phyloP scores from a whole-genome alignment of 2,797 vertebrate species.

The Pampus argenteus region DNA sequence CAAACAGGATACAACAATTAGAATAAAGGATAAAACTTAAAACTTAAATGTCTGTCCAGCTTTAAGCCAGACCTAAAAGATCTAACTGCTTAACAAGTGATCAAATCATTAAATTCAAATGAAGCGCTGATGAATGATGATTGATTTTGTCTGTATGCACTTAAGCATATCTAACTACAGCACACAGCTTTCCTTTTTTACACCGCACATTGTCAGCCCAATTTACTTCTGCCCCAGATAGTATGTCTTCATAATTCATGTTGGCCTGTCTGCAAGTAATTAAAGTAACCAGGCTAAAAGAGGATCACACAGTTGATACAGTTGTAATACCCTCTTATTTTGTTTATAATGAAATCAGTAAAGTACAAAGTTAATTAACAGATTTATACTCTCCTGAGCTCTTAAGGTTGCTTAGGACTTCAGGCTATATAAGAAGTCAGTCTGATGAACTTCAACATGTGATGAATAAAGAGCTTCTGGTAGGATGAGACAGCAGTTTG shows the following conservation, averaged over 20 bases:
- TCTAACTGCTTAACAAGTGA: neutral
- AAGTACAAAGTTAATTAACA: neutral
- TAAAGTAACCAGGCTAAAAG: neutral
- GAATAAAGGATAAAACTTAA: too few relatives aligned
- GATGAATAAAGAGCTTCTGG: neutral
- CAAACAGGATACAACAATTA: too few relatives aligned
- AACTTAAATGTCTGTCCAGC: too few relatives aligned
- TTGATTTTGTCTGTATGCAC: neutral
- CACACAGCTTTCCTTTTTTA: slow-evolving; percentile 9
- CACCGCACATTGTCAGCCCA: slow-evolving; percentile 1
- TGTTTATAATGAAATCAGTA: neutral
- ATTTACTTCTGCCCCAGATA: slow-evolving; percentile 55
- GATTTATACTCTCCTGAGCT: neutral
- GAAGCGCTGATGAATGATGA: neutral
- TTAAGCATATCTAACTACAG: slow-evolving; percentile 2
- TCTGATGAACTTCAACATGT: neutral
- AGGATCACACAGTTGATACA: neutral
- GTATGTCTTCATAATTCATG: slow-evolving; percentile 71
- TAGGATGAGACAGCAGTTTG: slow-evolving; percentile 40
- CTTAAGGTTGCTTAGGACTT: neutral
- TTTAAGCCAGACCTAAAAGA: neutral
- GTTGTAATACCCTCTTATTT: neutral
- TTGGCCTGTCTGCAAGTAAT: slow-evolving; percentile 7
- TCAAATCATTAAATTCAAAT: neutral
- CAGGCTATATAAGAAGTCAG: neutral